Evolutionary conservation across 2,888 invertebrate genomes (phyloP), one percentile per base, ranked within the genome.

Genomic region (Mythimna vitellina): DNA sequence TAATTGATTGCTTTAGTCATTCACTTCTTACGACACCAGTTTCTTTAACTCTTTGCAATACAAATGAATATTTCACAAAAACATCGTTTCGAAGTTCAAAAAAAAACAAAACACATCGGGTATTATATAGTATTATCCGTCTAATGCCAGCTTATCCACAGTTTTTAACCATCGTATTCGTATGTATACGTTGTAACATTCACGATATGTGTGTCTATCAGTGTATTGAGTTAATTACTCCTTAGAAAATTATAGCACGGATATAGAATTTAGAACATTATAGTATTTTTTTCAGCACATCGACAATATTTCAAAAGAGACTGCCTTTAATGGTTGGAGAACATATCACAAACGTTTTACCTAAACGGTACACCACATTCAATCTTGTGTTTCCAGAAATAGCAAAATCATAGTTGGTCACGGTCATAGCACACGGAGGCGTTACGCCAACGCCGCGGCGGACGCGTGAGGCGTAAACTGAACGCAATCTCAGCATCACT

Each of bases 401-500:
- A 10, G 54, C 54, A 54, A 72, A 73, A 72, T 74, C 42, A 62
- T 81, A 81, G 81, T 83, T 71, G 62, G 66, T 61, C 62, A 73
- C 63, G 62, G 65, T 29, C 56, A 63, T 56, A 49, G 65, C 74
- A 72, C 82, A 74, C 49, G 71, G n/a, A 65, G 65, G 73, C 71
- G 69, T 60, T 12, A 77, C 73, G 38, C 49, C 49, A 14, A 38
- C 22, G 60, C 35, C 60, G 8, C 38, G 38, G n/a, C 38, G 68
- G 72, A 81, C 65, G 86, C 85, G 81, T 82, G 80, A 87, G 76
- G 84, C 84, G 83, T 82, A 72, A 76, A 70, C 64, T 67, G 70
- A 84, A 79, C 75, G 83, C 85, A 83, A 80, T 86, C 84, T 79
- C 86, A 86, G 89, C 89, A 91, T 92, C 91, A 76, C 91, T 92